Evolutionary conservation across 1,140 invertebrate genomes (phyloP).

Genomic region (Lordiphosa clarofinis): DNA sequence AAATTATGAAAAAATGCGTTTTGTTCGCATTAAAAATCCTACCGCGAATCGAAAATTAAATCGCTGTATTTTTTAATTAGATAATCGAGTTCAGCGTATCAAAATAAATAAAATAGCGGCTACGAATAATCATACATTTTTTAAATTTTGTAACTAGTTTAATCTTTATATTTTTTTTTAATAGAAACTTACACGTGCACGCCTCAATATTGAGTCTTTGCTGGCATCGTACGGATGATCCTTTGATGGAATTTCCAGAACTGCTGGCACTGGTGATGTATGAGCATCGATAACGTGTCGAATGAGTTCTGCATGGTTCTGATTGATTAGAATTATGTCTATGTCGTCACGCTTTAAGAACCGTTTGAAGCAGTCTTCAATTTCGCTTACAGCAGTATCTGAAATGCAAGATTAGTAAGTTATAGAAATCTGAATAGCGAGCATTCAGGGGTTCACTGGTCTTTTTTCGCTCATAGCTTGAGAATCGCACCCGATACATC

Average conservation of each 20-base stretch:
- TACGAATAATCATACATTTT: too few relatives aligned
- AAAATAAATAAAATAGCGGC: too few relatives aligned
- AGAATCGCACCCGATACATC: too few relatives aligned
- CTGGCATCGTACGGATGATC: conserved; percentile 99
- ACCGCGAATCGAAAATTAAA: too few relatives aligned
- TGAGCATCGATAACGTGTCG: conserved; percentile 97
- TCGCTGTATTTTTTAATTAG: too few relatives aligned
- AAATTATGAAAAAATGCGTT: too few relatives aligned
- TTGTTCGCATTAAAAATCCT: too few relatives aligned
- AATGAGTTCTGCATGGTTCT: conserved; percentile 99
- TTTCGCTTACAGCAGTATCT: conserved; percentile 97
- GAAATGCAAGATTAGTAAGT: conserved; percentile 2
- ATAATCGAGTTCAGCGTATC: too few relatives aligned
- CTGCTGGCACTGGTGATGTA: conserved; percentile 94
- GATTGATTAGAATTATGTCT: conserved; percentile 99
- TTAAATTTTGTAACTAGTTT: too few relatives aligned
- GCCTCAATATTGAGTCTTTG: conserved; percentile 97
- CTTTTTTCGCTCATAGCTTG: too few relatives aligned
- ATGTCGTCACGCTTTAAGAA: conserved; percentile 98
- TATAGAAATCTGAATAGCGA: too few relatives aligned
- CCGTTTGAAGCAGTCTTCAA: conserved; percentile 98
- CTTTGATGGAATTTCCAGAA: conserved; percentile 99
- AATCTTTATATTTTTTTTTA: neutral
- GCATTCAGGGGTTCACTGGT: too few relatives aligned
- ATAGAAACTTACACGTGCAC: conserved; percentile 88